phyloP scores from a whole-genome alignment of 2,888 invertebrate genomes.

The Dicycla oo region DNA sequence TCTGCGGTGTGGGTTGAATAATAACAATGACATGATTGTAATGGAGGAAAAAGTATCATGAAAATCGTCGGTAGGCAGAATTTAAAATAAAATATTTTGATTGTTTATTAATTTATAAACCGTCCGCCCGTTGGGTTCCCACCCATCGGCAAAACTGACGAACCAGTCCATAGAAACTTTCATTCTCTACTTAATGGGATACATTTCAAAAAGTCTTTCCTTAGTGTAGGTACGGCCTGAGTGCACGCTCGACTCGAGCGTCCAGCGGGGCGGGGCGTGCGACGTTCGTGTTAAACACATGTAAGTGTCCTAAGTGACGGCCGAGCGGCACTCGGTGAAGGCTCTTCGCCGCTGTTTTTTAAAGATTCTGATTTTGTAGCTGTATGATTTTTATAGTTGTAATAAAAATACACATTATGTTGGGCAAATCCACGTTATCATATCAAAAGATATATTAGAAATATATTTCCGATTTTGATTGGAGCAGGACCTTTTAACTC shows the following conservation, averaged over 20 bases:
- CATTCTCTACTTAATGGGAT: neutral
- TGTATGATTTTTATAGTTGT: neutral
- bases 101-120: neutral
- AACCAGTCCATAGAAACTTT: neutral
- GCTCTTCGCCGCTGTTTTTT: too few species aligned
- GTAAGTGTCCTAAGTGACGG: too few species aligned
- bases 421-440: neutral
- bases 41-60: neutral
- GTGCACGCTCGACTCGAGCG: too few species aligned
- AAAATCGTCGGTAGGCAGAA: neutral
- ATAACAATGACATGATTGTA: slow-evolving; percentile 14
- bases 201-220: neutral
- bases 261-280: too few species aligned
- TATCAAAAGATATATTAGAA: slow-evolving; percentile 3
- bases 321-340: too few species aligned
- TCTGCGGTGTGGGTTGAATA: slow-evolving; percentile 29
- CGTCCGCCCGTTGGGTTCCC: too few species aligned
- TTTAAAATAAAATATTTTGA: neutral
- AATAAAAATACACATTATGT: neutral
- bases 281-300: too few species aligned
- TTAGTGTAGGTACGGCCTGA: too few species aligned
- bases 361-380: too few species aligned
- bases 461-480: slow-evolving; percentile 12
- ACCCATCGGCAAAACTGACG: too few species aligned
- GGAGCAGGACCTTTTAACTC: slow-evolving; percentile 9